Conservation (phyloP, 1,140 invertebrate genomes). For the Sycophaga agraensis region DNA sequence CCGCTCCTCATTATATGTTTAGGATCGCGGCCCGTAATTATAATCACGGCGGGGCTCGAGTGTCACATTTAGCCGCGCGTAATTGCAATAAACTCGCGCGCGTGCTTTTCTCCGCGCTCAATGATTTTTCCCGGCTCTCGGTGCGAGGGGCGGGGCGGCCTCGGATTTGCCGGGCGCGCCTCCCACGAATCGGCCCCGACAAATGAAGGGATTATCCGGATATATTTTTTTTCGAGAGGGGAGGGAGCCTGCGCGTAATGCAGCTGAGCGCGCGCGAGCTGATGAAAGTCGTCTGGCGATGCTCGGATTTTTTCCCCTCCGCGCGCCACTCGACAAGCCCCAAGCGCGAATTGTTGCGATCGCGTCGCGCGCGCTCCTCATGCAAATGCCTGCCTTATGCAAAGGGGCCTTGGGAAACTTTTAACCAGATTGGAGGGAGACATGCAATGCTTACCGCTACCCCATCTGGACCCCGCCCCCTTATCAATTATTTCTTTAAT, state of each 20-base stretch:
- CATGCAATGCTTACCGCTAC: too few species aligned
- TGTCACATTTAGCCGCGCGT: too few species aligned
- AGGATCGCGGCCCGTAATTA: slow-evolving; percentile 5
- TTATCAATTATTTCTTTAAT: too few species aligned
- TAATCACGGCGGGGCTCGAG: not conserved
- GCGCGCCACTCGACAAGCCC: not conserved
- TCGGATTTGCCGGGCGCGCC: too few species aligned
- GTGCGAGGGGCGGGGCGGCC: not conserved
- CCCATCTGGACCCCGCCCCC: too few species aligned
- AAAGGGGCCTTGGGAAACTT: not conserved
- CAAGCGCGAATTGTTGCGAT: slow-evolving; percentile 8
- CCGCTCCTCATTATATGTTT: slow-evolving; percentile 10
- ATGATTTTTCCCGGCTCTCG: not conserved
- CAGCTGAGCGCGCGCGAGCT: too few species aligned
- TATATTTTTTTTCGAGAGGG: too few species aligned
- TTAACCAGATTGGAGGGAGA: too few species aligned
- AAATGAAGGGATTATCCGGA: too few species aligned
- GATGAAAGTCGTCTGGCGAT: slow-evolving; percentile 15
- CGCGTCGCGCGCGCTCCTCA: not conserved
- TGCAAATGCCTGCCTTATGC: not conserved
- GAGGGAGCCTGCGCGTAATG: too few species aligned
- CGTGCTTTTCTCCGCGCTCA: too few species aligned
- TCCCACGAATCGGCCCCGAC: too few species aligned
- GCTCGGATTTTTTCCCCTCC: not conserved
- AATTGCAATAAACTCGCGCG: slow-evolving; percentile 11